Evolutionary conservation across 64 coral and sea anemone species (phyloP).

Genomic region (Stylophora pistillata): DNA sequence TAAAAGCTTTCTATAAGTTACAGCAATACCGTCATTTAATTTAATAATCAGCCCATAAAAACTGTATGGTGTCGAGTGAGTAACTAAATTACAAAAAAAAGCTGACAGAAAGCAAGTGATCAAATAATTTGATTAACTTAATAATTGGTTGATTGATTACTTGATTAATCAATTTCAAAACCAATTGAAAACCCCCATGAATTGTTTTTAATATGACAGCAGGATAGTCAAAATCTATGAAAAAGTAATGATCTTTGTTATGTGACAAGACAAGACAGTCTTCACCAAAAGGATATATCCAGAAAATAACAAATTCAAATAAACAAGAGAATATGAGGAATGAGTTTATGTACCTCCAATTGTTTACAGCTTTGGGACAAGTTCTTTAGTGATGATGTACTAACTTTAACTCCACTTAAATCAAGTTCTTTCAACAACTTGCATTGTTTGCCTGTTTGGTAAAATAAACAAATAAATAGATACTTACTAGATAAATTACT

Average conservation of each 20-base stretch:
- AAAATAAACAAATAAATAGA: not conserved
- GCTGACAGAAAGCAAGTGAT: not conserved
- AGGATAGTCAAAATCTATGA: not conserved
- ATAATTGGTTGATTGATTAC: not conserved
- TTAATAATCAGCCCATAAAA: too few relatives aligned
- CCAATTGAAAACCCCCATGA: too few relatives aligned
- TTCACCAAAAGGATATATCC: not conserved
- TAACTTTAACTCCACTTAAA: slow-evolving; percentile 74
- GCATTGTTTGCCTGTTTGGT: slow-evolving; percentile 73
- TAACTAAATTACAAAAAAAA: too few relatives aligned
- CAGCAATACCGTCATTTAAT: too few relatives aligned
- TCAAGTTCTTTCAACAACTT: slow-evolving; percentile 59
- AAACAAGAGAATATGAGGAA: not conserved
- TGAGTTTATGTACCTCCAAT: slow-evolving; percentile 71
- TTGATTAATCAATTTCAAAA: not conserved
- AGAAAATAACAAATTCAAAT: not conserved
- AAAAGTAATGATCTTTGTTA: too few relatives aligned
- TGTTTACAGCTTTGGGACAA: slow-evolving; percentile 70
- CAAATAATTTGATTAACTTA: not conserved
- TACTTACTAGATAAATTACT: not conserved
- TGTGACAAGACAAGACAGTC: not conserved
- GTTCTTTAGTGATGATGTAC: slow-evolving; percentile 78
- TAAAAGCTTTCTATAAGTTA: not conserved
- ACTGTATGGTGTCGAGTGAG: too few relatives aligned
- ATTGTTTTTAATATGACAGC: not conserved